phyloP scores from a whole-genome alignment of 2,113 vertebrate species.

The Erythrolamprus reginae region DNA sequence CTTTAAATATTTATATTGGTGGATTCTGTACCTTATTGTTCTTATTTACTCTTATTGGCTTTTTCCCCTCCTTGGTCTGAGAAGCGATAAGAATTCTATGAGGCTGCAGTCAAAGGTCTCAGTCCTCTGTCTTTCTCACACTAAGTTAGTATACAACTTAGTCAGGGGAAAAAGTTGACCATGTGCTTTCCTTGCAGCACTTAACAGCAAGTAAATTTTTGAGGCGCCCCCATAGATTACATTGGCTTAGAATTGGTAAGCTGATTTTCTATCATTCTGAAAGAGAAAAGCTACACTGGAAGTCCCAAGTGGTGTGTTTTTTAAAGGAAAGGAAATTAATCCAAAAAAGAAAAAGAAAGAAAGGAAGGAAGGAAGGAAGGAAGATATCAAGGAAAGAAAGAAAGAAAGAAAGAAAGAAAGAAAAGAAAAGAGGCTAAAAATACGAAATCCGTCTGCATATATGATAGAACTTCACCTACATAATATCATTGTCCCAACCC shows the following conservation, averaged over 20 bases:
- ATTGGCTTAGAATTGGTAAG: background rate
- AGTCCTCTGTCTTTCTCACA: background rate
- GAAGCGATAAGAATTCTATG: background rate
- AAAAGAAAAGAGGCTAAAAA: background rate
- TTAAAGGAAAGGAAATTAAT: background rate
- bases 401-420: too few relatives aligned
- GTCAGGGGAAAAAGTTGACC: background rate
- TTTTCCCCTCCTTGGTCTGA: background rate
- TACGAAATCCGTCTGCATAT: background rate
- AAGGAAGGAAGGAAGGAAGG: too few relatives aligned
- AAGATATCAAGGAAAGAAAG: too few relatives aligned
- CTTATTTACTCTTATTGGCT: background rate
- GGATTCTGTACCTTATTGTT: background rate
- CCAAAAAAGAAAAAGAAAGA: background rate
- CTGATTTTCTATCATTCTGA: background rate
- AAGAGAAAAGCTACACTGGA: background rate
- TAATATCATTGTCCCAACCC: background rate
- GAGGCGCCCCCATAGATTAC: background rate
- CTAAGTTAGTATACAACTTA: background rate
- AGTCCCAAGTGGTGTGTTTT: background rate
- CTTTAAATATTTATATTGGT: background rate
- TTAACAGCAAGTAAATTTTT: background rate
- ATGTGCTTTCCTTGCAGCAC: background rate
- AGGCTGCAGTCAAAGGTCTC: background rate
- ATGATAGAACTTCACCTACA: background rate